Evolutionary conservation across 2,113 vertebrate genomes (phyloP), one percentile per base, ranked within the genome.

Genomic region (Apodemus speciosus): DNA sequence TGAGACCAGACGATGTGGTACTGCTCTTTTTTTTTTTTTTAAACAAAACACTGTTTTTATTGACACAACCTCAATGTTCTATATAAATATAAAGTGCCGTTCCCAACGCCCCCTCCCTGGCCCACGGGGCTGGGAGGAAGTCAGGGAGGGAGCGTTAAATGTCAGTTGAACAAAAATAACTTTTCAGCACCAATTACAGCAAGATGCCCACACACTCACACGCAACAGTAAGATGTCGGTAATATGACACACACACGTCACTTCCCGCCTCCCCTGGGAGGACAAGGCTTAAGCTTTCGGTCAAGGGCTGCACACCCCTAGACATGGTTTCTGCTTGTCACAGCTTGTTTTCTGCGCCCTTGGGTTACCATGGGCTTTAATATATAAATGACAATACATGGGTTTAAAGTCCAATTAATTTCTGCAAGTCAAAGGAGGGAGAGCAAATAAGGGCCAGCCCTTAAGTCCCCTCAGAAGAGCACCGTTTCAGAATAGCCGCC

Each of bases 51-150:
- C 85, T 91, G 83, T 89, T 97, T 60, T 97, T 97, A 97, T 97
- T 97, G 86, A 95, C 88, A 62, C 40, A 53, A 88, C 87, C 38
- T 94, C 88, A 79, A 90, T 68, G 71, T 94, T 91, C 90, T n/a
- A 13, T 96, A 97, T 97, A 98, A 97, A 98, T 98, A 97, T 97
- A 98, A 98, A 97, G 97, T 97, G 97, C 97, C 94, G 91, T 96
- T 96, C 96, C 94, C 96, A 94, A 81, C 9, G 89, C 53, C 73
- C 1, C 56, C 79, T 81, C 56, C n/a, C 79, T 62, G 56, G 3
- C 93, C 93, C 89, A 88, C 83, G 38, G 85, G 93, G 88, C 94
- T 56, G 71, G 90, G 94, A 96, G 92, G 97, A 95, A 95, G 94
- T 49, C 53, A 71, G 85, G 87, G 95, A 86, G 87, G 92, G 86